Evolutionary conservation across 2,113 vertebrate genomes (phyloP).

Genomic region (Physeter macrocephalus): DNA sequence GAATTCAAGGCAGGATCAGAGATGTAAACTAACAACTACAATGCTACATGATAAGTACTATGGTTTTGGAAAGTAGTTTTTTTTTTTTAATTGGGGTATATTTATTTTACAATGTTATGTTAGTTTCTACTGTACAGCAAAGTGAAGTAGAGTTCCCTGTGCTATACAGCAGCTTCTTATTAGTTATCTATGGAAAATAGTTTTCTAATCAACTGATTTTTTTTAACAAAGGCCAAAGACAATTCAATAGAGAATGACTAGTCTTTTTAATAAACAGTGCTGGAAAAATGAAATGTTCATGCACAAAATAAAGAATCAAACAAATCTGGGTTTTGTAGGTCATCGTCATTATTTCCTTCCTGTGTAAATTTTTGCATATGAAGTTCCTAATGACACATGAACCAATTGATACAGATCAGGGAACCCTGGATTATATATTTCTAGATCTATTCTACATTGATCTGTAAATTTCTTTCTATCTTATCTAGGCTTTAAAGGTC

Average conservation of each 20-base stretch:
- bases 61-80: neutral
- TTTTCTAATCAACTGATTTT: neutral
- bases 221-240: neutral
- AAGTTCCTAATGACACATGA: neutral
- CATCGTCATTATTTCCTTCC: neutral
- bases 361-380: neutral
- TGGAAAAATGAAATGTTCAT: neutral
- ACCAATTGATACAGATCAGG: neutral
- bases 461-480: neutral
- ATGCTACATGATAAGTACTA: neutral
- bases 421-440: neutral
- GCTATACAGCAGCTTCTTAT: too few species aligned
- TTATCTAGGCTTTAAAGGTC: neutral
- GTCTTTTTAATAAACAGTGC: neutral
- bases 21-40: neutral
- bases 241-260: neutral
- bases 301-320: neutral
- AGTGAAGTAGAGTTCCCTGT: too few species aligned
- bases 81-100: neutral
- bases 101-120: too few species aligned
- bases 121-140: too few species aligned
- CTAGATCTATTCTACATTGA: neutral
- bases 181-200: too few species aligned
- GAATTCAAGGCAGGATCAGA: neutral
- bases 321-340: neutral